A percentile compares a stretch with the other conserved stretches of the same genome.
phyloP scores from a whole-genome alignment of 2,113 vertebrate species.

The Axis porcinus region DNA sequence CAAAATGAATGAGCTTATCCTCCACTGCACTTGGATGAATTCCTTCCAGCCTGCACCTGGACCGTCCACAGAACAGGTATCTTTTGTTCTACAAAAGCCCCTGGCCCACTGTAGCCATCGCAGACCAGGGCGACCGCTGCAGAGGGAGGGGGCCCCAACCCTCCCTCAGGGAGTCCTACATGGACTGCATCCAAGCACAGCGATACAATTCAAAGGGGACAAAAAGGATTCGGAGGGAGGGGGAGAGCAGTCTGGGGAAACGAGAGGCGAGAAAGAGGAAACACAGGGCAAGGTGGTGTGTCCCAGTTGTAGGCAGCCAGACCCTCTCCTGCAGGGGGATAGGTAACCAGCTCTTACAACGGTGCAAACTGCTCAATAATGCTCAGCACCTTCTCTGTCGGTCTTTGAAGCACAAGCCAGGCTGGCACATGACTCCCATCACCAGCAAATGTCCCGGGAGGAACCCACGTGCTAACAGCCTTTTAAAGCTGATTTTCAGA shows the following conservation, averaged over 20 bases:
- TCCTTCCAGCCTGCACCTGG: not conserved
- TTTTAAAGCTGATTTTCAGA: not conserved
- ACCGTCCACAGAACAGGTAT: not conserved
- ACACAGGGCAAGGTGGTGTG: not conserved
- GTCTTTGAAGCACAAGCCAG: not conserved
- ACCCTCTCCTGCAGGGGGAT: not conserved
- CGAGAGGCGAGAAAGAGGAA: accelerated
- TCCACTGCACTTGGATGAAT: not conserved
- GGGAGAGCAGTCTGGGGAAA: accelerated
- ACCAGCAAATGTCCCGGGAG: not conserved
- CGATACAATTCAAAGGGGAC: not conserved
- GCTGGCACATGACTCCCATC: not conserved
- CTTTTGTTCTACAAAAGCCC: constrained; percentile 44
- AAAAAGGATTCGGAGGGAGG: not conserved
- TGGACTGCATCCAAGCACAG: not conserved
- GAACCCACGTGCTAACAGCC: not conserved
- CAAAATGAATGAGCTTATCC: constrained; percentile 60
- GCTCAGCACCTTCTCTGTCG: not conserved
- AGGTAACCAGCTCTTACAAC: not conserved
- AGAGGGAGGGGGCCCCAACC: not conserved
- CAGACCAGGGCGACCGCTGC: not conserved
- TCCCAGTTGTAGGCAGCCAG: not conserved
- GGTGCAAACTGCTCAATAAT: not conserved
- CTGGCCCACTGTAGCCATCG: not conserved
- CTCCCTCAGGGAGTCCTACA: not conserved